Evolutionary conservation across 2,888 invertebrate species (phyloP).

Genomic region (Melikaiella ostensackeni): DNA sequence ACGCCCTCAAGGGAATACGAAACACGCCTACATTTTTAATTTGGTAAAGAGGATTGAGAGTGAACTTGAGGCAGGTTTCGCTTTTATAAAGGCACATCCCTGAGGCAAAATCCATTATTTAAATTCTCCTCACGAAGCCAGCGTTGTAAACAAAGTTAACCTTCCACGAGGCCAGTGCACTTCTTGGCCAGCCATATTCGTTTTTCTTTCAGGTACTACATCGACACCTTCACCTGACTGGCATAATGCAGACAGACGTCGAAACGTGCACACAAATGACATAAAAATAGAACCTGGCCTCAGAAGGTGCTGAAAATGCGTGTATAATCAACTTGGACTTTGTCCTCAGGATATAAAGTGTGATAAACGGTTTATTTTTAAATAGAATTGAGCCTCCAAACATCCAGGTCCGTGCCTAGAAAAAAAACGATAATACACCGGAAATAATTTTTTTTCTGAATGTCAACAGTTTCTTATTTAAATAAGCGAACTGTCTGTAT

Average conservation of each 20-base stretch:
- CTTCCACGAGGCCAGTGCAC: constrained; percentile 58
- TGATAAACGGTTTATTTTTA: not conserved
- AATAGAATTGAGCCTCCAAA: not conserved
- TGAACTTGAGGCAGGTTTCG: not conserved
- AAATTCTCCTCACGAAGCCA: constrained; percentile 1
- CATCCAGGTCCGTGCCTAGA: not conserved
- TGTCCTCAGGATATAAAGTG: not conserved
- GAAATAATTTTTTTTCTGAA: not conserved
- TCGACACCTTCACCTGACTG: constrained; percentile 10
- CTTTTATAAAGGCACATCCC: not conserved
- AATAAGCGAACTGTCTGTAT: too few species aligned
- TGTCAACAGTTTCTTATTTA: too few species aligned
- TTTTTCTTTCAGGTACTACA: constrained; percentile 44
- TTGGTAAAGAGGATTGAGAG: not conserved
- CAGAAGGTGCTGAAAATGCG: not conserved
- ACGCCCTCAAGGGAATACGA: too few species aligned
- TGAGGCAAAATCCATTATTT: not conserved
- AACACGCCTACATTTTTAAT: too few species aligned
- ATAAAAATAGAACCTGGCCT: not conserved
- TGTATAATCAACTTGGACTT: not conserved
- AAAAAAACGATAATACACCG: not conserved
- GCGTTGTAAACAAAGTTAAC: constrained; percentile 53
- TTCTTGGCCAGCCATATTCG: constrained; percentile 49
- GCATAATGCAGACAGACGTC: not conserved
- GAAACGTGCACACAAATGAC: not conserved